Conservation (phyloP, 2,888 invertebrate species). For the Acrobasis suavella region DNA sequence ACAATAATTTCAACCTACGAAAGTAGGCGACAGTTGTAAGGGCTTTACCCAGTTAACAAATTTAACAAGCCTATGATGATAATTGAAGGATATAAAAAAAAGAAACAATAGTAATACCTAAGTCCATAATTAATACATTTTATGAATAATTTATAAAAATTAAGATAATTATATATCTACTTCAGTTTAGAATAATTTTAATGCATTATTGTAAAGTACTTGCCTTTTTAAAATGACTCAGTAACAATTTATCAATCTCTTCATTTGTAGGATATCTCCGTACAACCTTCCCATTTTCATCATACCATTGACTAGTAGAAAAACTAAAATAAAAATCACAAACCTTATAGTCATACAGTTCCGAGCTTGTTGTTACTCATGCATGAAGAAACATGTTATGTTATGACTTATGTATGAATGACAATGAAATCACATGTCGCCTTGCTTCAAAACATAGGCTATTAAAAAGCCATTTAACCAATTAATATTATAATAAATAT, state of each 20-base stretch:
- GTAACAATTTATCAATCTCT: constrained; percentile 73
- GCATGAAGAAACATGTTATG: background rate
- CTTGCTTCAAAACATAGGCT: background rate
- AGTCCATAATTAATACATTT: too few species aligned
- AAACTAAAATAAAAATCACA: constrained; percentile 78
- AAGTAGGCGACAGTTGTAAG: background rate
- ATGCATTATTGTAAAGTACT: constrained; percentile 24
- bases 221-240: constrained; percentile 71
- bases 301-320: constrained; percentile 90
- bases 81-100: background rate
- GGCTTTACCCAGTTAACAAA: too few species aligned
- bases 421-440: background rate
- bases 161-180: too few species aligned
- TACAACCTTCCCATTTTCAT: constrained; percentile 88
- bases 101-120: background rate
- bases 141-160: too few species aligned
- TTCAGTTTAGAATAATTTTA: too few species aligned
- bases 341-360: background rate
- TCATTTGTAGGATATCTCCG: constrained; percentile 78
- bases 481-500: constrained; percentile 7
- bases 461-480: constrained; percentile 22
- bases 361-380: background rate
- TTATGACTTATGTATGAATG: background rate
- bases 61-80: background rate
- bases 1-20: background rate